Percentiles rank a stretch among this genome's conserved stretches.
These are phyloP conservation scores for Eulimnadia texana DNA, from an alignment of 1,140 invertebrate species.

Conservation along the genomic window DNA sequence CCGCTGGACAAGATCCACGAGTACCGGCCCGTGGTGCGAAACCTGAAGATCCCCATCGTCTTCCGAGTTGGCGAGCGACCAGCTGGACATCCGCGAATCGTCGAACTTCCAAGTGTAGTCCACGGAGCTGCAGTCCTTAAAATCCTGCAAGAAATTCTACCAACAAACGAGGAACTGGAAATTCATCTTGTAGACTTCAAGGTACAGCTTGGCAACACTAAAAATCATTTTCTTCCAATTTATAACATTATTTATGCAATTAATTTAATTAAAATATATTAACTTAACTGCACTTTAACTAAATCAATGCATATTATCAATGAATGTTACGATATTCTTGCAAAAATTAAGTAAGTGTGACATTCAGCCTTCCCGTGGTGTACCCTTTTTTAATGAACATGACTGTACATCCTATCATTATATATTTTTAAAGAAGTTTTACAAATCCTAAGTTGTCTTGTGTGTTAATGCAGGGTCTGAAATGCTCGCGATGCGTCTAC, in stretches of 20 bases:
- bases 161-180: neutral
- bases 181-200: conserved; percentile 28
- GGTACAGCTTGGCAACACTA: too few species aligned
- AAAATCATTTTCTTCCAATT: too few species aligned
- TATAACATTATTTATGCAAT: too few species aligned
- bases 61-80: conserved; percentile 39
- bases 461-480: conserved; percentile 35
- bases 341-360: too few species aligned
- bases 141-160: neutral
- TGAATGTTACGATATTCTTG: too few species aligned
- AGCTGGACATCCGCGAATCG: conserved; percentile 27
- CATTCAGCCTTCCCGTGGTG: too few species aligned
- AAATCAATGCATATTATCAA: too few species aligned
- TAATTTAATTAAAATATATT: too few species aligned
- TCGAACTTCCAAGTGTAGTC: conserved; percentile 42
- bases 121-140: conserved; percentile 15
- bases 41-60: conserved; percentile 40
- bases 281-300: too few species aligned
- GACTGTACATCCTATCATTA: too few species aligned
- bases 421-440: neutral
- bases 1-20: conserved; percentile 28
- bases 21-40: conserved; percentile 32
- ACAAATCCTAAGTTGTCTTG: neutral
- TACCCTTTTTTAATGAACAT: neutral
- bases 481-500: conserved; percentile 47